phyloP scores from a whole-genome alignment of 2,888 invertebrate species.

The Drosophila prolongata region DNA sequence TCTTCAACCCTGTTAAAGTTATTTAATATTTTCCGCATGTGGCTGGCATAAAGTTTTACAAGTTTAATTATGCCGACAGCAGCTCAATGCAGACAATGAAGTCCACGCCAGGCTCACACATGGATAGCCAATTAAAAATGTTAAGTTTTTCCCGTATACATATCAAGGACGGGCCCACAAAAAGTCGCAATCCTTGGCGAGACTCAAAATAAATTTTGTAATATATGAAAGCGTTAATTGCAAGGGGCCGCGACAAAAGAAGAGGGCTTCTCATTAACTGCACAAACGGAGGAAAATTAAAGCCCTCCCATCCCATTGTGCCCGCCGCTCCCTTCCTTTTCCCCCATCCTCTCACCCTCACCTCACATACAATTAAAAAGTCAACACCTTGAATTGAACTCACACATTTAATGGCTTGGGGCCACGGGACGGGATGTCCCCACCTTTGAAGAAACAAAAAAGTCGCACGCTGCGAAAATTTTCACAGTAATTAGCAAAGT shows the following conservation, averaged over 20 bases:
- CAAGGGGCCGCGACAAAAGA: constrained; percentile 26
- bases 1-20: neutral
- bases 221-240: constrained; percentile 52
- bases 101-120: neutral
- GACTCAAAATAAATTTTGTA: constrained; percentile 39
- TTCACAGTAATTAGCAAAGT: constrained; percentile 78
- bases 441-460: constrained; percentile 37
- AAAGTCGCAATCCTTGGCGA: constrained; percentile 10
- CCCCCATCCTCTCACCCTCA: constrained; percentile 4
- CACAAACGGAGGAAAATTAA: constrained; percentile 51
- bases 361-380: constrained; percentile 60
- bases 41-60: constrained; percentile 28
- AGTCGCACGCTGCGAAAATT: constrained; percentile 66
- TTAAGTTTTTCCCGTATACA: constrained; percentile 23
- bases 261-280: constrained; percentile 47
- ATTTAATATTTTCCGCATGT: constrained; percentile 1
- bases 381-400: constrained; percentile 69
- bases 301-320: constrained; percentile 31
- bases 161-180: constrained; percentile 8
- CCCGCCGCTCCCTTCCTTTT: neutral
- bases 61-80: constrained; percentile 44
- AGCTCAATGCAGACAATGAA: constrained; percentile 29
- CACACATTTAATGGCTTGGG: constrained; percentile 28
- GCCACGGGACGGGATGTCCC: constrained; percentile 8
- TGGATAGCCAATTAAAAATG: constrained; percentile 44